These are phyloP conservation scores for Conomelus anceps DNA, from an alignment of 2,888 invertebrate species.

Conservation along the genomic window DNA sequence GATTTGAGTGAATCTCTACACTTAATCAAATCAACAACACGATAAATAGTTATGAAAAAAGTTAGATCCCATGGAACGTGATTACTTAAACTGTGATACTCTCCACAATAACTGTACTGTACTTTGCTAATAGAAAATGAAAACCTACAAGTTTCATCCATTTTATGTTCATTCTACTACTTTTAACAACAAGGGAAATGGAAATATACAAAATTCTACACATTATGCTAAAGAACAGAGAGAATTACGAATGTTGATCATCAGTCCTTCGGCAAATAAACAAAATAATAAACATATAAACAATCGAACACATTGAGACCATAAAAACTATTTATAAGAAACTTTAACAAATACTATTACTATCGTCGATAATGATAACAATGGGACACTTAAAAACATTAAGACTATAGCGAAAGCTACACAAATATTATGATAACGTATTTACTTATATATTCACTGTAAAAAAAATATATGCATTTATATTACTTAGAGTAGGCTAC, in stretches of 20 bases:
- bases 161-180: neutral
- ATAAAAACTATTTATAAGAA: neutral
- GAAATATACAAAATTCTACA: neutral
- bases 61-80: neutral
- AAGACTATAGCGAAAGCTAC: neutral
- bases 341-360: neutral
- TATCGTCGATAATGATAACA: neutral
- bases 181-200: neutral
- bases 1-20: neutral
- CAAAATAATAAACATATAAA: neutral
- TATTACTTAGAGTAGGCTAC: neutral
- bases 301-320: neutral
- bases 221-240: neutral
- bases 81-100: neutral
- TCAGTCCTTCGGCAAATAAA: neutral
- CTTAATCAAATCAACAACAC: neutral
- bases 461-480: neutral
- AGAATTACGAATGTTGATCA: neutral
- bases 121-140: neutral
- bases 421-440: neutral
- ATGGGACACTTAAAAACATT: neutral
- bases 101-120: neutral
- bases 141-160: neutral
- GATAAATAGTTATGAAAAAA: neutral
- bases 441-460: neutral